Percentiles rank a stretch among this genome's conserved stretches.
phyloP scores from a whole-genome alignment of 2,888 invertebrate species.

The Cynaeus angustus region DNA sequence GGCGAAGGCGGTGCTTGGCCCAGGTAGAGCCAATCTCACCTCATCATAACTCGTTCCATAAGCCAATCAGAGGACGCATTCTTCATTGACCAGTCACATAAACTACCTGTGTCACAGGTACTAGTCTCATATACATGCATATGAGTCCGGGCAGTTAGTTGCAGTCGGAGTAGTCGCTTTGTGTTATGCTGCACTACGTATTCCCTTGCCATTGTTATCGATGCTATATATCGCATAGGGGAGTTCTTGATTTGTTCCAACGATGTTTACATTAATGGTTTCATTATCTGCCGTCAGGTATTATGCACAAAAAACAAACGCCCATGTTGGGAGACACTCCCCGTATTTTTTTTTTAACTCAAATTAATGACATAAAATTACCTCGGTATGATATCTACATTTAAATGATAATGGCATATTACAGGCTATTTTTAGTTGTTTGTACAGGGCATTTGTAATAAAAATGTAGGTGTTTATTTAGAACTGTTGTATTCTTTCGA shows the following conservation, averaged over 20 bases:
- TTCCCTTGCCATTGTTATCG: constrained; percentile 40
- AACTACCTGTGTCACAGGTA: constrained; percentile 68
- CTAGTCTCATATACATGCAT: constrained; percentile 65
- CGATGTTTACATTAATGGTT: constrained; percentile 49
- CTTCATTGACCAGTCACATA: constrained; percentile 71
- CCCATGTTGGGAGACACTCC: background rate
- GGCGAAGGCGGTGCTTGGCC: constrained; percentile 69
- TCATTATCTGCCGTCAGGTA: constrained; percentile 27
- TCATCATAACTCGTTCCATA: constrained; percentile 71
- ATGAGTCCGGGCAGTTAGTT: constrained; percentile 44
- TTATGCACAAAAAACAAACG: constrained; percentile 12
- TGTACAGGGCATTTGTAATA: too few species aligned
- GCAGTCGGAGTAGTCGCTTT: constrained; percentile 38
- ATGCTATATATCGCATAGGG: constrained; percentile 39
- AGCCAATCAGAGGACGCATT: constrained; percentile 69
- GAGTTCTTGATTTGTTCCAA: constrained; percentile 37
- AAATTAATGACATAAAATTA: too few species aligned
- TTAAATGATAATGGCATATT: too few species aligned
- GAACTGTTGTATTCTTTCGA: too few species aligned
- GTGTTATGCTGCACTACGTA: constrained; percentile 21
- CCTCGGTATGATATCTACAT: too few species aligned
- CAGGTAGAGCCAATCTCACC: constrained; percentile 71
- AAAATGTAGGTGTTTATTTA: too few species aligned
- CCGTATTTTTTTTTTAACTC: background rate
- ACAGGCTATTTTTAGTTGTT: too few species aligned